These are phyloP conservation scores for Spongilla lacustris DNA, from an alignment of 37 sponge, comb jelly and placozoan genomes.

Conservation along the genomic window DNA sequence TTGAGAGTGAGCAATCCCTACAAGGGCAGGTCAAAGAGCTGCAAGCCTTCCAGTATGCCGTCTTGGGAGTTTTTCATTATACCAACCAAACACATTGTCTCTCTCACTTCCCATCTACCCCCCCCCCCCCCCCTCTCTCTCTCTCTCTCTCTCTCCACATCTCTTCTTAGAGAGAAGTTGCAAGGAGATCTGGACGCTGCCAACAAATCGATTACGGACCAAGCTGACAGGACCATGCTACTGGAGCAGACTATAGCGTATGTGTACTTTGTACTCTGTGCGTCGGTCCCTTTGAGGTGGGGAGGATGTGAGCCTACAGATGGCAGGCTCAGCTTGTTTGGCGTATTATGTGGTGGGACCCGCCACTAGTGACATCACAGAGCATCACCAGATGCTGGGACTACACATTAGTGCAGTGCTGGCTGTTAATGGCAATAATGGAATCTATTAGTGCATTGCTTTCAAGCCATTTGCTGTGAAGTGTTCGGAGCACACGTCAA, in stretches of 20 bases:
- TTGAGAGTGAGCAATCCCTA: background rate
- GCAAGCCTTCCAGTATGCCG: background rate
- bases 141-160: conserved; percentile 30
- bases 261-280: background rate
- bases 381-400: background rate
- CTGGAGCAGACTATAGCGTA: background rate
- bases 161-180: background rate
- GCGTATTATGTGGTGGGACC: too few relatives aligned
- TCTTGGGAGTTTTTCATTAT: too few relatives aligned
- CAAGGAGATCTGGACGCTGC: background rate
- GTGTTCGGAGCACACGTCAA: too few relatives aligned
- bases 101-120: conserved; percentile 30
- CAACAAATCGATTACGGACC: background rate
- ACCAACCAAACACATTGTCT: too few relatives aligned
- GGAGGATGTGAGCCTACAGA: too few relatives aligned
- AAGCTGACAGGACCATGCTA: background rate
- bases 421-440: too few relatives aligned
- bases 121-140: conserved; percentile 40
- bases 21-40: background rate
- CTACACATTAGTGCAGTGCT: too few relatives aligned
- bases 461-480: too few relatives aligned
- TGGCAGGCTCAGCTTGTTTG: too few relatives aligned
- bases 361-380: background rate
- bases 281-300: too few relatives aligned
- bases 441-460: too few relatives aligned